Evolutionary conservation across 1,140 invertebrate genomes (phyloP), one percentile per base, ranked within the genome.

Genomic region (Pseudomyrmex pallidus): DNA sequence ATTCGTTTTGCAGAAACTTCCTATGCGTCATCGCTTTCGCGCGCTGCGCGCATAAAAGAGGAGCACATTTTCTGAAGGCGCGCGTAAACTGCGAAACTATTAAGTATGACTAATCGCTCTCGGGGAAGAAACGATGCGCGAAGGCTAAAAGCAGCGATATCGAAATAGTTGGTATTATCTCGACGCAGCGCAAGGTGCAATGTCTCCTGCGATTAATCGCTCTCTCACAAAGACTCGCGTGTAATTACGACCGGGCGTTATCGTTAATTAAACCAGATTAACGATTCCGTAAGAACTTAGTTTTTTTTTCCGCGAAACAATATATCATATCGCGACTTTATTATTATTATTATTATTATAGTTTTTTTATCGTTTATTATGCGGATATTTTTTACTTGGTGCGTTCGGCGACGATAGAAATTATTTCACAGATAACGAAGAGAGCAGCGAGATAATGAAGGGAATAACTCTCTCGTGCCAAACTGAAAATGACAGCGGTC

Each of bases 201-300:
- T 80, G 76, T 66, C 76, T 72, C 22, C 22, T 12, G 54, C n/a
- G 15, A 20, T 8, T 72, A 72, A 80, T 80, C 64, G 76, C 54
- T 80, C 3, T 80, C 3, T 80, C 72, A 59, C 64, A 57, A 78
- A 64, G 64, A 78, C 44, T 59, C 44, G 66, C 35, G 25, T 35
- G 66, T 48, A 48, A 80, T 80, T 57, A 13, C 46, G 20, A 25
- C 15, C 15, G 44, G 44, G 12, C 35, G 44, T 35, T 7, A 50
- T 80, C n/a, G 46, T 80, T 80, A 70, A 80, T 72, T 61, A 70
- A 68, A 78, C 10, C 46, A 50, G 66, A 80, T 80, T 70, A 72
- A 80, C 57, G 54, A n/a, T n/a, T 13, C 12, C 13, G 57, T 13
- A 7, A 48, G 20, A 12, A 66, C 17, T 52, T 52, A 35, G 2